Evolutionary conservation across 2,113 vertebrate genomes (phyloP).

Genomic region (Neogobius melanostomus): DNA sequence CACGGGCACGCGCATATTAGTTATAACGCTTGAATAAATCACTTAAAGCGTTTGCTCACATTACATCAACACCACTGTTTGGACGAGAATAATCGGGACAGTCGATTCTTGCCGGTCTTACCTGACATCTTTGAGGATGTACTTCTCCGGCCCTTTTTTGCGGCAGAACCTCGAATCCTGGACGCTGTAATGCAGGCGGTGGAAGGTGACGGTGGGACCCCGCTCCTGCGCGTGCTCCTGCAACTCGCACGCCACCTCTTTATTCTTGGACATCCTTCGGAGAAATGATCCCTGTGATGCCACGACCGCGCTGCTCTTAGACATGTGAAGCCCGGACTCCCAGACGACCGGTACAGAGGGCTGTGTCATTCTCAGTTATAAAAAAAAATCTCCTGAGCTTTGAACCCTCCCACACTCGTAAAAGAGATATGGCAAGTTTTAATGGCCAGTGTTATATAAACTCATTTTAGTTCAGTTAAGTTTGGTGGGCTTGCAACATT

Average conservation of each 20-base stretch:
- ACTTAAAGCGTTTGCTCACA: too few species aligned
- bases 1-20: too few species aligned
- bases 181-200: conserved; percentile 68
- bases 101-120: conserved; percentile 26
- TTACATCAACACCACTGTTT: too few species aligned
- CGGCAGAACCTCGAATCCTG: conserved; percentile 55
- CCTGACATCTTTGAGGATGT: conserved; percentile 76
- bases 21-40: too few species aligned
- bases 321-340: not conserved
- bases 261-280: conserved; percentile 43
- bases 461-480: not conserved
- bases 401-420: conserved; percentile 31
- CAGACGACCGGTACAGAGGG: not conserved
- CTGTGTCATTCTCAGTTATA: conserved; percentile 1
- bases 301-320: not conserved
- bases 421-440: not conserved
- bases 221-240: conserved; percentile 41
- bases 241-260: not conserved
- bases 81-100: not conserved
- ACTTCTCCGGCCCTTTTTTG: conserved; percentile 56
- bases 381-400: conserved; percentile 29
- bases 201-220: conserved; percentile 71
- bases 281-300: conserved; percentile 10
- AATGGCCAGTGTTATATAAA: not conserved
- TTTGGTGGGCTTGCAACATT: too few species aligned